These are phyloP conservation scores for Heterohyrax brucei DNA, from an alignment of 2,797 vertebrate species.

Conservation along the genomic window DNA sequence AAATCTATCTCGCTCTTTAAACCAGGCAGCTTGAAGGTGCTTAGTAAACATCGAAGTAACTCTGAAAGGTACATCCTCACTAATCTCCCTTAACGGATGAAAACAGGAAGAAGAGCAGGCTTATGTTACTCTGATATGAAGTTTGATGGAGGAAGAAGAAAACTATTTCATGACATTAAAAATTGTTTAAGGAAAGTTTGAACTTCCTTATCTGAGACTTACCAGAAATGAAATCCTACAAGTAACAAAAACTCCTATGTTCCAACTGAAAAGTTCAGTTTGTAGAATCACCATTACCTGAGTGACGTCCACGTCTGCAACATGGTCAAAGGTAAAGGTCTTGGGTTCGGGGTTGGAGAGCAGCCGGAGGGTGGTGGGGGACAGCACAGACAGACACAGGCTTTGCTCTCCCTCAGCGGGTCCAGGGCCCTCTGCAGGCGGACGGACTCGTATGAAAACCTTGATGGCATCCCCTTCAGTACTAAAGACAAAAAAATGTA, in stretches of 20 bases:
- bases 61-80: background rate
- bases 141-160: constrained; percentile 35
- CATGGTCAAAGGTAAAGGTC: constrained; percentile 97
- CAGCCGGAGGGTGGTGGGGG: constrained; percentile 94
- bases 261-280: constrained; percentile 19
- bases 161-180: constrained; percentile 46
- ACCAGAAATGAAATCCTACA: constrained; percentile 53
- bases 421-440: constrained; percentile 91
- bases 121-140: constrained; percentile 23
- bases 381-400: constrained; percentile 95
- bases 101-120: constrained; percentile 24
- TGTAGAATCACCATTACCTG: constrained; percentile 91
- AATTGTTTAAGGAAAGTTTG: background rate
- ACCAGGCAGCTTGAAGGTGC: background rate
- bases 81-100: background rate
- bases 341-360: constrained; percentile 97
- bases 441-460: constrained; percentile 96
- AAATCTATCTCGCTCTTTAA: background rate
- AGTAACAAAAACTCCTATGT: background rate
- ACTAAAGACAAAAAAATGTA: constrained; percentile 82
- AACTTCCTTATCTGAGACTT: constrained; percentile 50
- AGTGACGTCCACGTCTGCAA: constrained; percentile 95
- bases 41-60: background rate
- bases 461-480: constrained; percentile 96
- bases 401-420: constrained; percentile 93